Base-by-base conservation (phyloP, 2,888 invertebrate species). In the Coenonympha glycerion region DNA sequence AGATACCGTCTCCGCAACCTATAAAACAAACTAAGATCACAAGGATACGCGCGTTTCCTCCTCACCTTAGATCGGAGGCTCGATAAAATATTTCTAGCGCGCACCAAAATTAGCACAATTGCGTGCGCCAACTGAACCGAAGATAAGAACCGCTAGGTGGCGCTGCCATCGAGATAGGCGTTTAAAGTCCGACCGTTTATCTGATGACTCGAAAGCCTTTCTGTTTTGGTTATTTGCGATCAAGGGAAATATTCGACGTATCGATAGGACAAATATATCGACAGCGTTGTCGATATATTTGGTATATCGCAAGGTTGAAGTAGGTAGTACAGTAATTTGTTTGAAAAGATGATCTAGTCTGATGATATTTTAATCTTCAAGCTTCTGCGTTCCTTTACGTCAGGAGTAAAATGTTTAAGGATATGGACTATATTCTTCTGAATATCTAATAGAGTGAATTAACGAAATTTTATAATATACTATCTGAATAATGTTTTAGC, bases 111-210 rank as follows among this genome's bases (percentile, higher is more conserved):
- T 45, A 45, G 45, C 34, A 45, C 45, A 45, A 47, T 52, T 42
- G 47, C 52, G 41, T 52, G 47, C 30, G 42, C 52, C 41, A 33
- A 44, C 34, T 13, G 16, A 16, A 18, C 21, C 5, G 40, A n/a
- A 41, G 52, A 52, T 47, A 52, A 34, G 16, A 22, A 8, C 37
- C 47, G 30, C 36, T 34, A 52, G 47, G 52, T 52, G 52, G 59
- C 66, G 71, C 63, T 64, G 56, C 59, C 47, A 73, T 73, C 70
- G 61, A 58, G 77, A 77, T 77, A 71, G 65, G 65, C 71, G 52
- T 60, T 61, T 71, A 60, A 50, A 60, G 65, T 56, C 33, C 31
- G 33, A 24, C 45, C 33, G 13, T 13, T 54, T 62, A 58, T 47
- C 69, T 63, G 62, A 62, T 64, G 63, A 58, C 60, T 40, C 19